Evolutionary conservation across 2,888 invertebrate genomes (phyloP).

Genomic region (Gymnoscelis rufifasciata): DNA sequence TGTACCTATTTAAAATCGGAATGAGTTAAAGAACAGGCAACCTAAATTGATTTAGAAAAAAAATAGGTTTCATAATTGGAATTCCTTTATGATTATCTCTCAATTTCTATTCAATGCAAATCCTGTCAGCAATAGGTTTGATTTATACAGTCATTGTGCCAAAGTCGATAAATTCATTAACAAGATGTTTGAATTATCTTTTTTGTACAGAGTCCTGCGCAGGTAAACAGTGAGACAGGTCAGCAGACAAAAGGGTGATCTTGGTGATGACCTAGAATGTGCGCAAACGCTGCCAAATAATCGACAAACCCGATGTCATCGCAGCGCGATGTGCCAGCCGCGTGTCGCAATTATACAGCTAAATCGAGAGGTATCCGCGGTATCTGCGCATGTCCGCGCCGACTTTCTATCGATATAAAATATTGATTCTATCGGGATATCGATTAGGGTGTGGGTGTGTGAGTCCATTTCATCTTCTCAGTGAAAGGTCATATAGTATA

Average conservation of each 20-base stretch:
- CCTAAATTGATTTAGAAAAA: background rate
- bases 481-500: too few species aligned
- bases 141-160: too few species aligned
- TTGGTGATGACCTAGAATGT: constrained; percentile 71
- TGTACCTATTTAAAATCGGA: constrained; percentile 18
- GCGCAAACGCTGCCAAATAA: constrained; percentile 67
- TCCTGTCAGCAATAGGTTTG: too few species aligned
- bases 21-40: constrained; percentile 7
- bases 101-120: too few species aligned
- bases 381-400: background rate
- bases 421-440: too few species aligned
- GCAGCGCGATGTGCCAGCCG: constrained; percentile 45
- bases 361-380: constrained; percentile 41
- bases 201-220: too few species aligned
- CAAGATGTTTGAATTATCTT: too few species aligned
- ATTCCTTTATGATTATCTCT: too few species aligned
- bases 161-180: too few species aligned
- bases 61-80: background rate
- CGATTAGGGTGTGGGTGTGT: too few species aligned
- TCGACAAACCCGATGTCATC: constrained; percentile 69
- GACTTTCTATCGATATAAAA: too few species aligned
- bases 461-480: too few species aligned
- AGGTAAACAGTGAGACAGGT: constrained; percentile 5
- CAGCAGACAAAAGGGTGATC: constrained; percentile 51
- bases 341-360: constrained; percentile 69